Evolutionary conservation across 2,888 invertebrate species (phyloP).

Genomic region (Cryptocephalus primarius): DNA sequence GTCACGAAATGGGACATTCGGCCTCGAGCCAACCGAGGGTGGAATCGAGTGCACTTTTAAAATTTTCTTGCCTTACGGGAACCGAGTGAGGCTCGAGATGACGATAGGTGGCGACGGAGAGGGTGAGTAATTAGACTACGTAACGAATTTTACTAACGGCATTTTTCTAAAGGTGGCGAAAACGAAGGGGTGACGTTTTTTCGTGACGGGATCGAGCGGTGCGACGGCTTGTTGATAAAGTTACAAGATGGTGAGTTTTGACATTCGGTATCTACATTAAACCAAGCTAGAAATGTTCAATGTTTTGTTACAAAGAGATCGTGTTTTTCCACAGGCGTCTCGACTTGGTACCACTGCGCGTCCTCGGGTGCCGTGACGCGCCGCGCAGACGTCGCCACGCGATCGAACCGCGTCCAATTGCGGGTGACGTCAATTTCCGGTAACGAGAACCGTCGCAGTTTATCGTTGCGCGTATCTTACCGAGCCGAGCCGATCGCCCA

Average conservation of each 20-base stretch:
- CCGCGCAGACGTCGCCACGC: constrained; percentile 49
- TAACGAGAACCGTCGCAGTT: background rate
- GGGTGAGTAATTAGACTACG: too few relatives aligned
- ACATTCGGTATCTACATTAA: too few relatives aligned
- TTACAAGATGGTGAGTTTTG: constrained; percentile 44
- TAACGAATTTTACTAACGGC: too few relatives aligned
- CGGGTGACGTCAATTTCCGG: constrained; percentile 19
- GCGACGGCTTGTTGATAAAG: constrained; percentile 47
- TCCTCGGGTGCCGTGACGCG: constrained; percentile 45
- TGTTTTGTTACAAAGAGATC: too few relatives aligned
- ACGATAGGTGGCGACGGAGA: constrained; percentile 41
- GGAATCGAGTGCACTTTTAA: constrained; percentile 55
- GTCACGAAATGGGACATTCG: constrained; percentile 53
- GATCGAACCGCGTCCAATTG: constrained; percentile 44
- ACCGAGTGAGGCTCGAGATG: constrained; percentile 51
- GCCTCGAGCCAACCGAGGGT: constrained; percentile 45
- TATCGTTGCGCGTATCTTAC: constrained; percentile 47
- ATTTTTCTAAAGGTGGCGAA: too few relatives aligned
- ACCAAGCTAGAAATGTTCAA: too few relatives aligned
- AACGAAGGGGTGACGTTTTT: too few relatives aligned
- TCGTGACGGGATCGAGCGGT: constrained; percentile 16
- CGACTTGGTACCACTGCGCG: constrained; percentile 50
- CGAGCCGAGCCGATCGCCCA: constrained; percentile 51
- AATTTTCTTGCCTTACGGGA: constrained; percentile 61
- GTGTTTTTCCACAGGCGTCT: constrained; percentile 17